Base-by-base conservation (phyloP, 2,113 vertebrate genomes). In the Sinocyclocheilus anshuiensis region DNA sequence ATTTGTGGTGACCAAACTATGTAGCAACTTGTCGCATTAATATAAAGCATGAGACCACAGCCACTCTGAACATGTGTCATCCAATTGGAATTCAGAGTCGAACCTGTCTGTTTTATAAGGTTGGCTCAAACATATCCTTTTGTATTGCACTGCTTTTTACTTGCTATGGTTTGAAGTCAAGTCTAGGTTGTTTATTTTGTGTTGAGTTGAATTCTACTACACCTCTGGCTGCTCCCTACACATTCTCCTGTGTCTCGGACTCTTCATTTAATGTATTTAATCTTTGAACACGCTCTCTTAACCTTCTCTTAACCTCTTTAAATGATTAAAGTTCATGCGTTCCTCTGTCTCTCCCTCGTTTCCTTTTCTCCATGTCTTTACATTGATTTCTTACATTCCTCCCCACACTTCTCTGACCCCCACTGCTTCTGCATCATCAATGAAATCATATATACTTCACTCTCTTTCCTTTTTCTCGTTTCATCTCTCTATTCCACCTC, bases 401-500 rank as follows among this genome's bases (percentile, higher is more conserved):
- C 53, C 36, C 79, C 33, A 13, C 48, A 26, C 53, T 20, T 18
- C 69, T 3, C 86, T 53, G 13, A 53, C 15, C 53, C 83, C 82
- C 86, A 78, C 85, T 39, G 84, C 88, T 67, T 91, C 88, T 65
- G 88, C 84, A 53, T 77, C 84, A 90, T 87, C 80, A 88, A 69
- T 84, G n/a, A 53, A 26, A 45, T 87, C 53, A 86, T 78, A 80
- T 77, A 77, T 61, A 39, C 63, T 81, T 55, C 69, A 53, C 76
- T 50, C 29, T 45, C 74, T 45, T 45, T 33, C 29, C 81, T 29
- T 77, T 55, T 26, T 50, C 15, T 84, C 81, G 83, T 89, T 87
- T 88, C 83, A 77, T 92, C 87, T 83, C 24, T 50, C 79, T 82
- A 16, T 15, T 90, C 85, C 61, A 79, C 78, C 88, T 88, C 84